Evolutionary conservation across 2,113 vertebrate species (phyloP), one percentile per base, ranked within the genome.

Genomic region (Chunga burmeisteri): DNA sequence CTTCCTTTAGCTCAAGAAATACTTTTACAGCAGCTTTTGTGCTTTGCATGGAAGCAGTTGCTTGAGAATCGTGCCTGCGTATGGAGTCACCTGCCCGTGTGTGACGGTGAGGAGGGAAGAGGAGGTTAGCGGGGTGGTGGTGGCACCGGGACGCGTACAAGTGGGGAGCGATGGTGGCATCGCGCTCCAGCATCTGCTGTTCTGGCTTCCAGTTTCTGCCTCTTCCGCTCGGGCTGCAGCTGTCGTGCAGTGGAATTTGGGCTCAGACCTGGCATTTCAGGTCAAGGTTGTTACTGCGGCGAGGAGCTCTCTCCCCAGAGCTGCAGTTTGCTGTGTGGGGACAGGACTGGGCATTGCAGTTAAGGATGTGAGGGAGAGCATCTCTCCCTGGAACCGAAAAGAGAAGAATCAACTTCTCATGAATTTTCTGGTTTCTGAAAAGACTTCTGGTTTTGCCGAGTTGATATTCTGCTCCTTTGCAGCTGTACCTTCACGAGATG

Each of bases 341-440:
- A 38, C 50, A 70, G 56, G 12, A 0, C 88, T 2, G 15, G 16
- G 59, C 11, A 0, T 32, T 11, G 67, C 67, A 26, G 29, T 7
- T 5, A 2, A 27, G 26, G 26, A 4, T 1, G 2, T 0, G 0
- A 50, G 49, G 38, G 27, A 30, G n/a, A 50, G 7, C 6, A 0
- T 21, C 49, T 56, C 36, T 44, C 7, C 55, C 30, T 14, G 38
- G 14, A 5, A 7, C 55, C 5, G 5, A 77, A 88, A 93, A 56
- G 79, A 55, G 91, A 96, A 96, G 79, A 61, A 68, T 3, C 22
- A 2, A 36, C 40, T 88, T 96, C 95, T 86, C 0, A 0, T 32
- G 83, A 93, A 73, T 63, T 63, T 15, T 73, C 44, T 93, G 89
- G 50, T 82, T 94, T 59, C 50, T 74, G 42, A 81, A 9, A 11